These are phyloP conservation scores for Formica exsecta DNA, from an alignment of 1,140 invertebrate genomes.

Conservation along the genomic window DNA sequence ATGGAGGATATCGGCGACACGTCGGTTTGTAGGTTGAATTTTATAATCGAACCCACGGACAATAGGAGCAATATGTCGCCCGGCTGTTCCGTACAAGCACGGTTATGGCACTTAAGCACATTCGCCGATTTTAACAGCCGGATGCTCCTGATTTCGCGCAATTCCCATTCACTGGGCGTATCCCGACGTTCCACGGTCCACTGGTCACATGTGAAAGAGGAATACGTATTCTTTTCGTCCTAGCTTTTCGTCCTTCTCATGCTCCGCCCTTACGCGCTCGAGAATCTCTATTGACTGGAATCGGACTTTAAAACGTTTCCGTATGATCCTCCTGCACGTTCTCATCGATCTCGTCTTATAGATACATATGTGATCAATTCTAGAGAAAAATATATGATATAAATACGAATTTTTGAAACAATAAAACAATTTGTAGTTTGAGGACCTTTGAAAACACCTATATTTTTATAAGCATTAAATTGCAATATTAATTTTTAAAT, in stretches of 20 bases:
- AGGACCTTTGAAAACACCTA: neutral
- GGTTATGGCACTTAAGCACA: conserved; percentile 70
- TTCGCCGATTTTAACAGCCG: conserved; percentile 74
- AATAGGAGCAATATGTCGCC: conserved; percentile 45
- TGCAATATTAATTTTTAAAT: neutral
- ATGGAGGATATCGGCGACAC: neutral
- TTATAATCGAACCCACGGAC: conserved; percentile 39
- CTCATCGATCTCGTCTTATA: neutral
- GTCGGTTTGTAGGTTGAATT: conserved; percentile 33
- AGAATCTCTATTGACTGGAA: conserved; percentile 77
- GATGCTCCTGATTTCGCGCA: conserved; percentile 75
- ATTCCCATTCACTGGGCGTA: conserved; percentile 78
- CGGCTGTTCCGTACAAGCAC: conserved; percentile 35
- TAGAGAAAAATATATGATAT: neutral
- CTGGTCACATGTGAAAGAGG: conserved; percentile 45
- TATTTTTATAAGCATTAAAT: neutral
- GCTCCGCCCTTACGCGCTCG: conserved; percentile 58
- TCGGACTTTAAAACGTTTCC: conserved; percentile 70
- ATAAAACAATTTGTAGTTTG: neutral
- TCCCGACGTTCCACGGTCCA: conserved; percentile 65
- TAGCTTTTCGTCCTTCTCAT: conserved; percentile 41
- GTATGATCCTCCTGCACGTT: neutral
- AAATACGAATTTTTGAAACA: conserved; percentile 1
- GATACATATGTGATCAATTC: neutral
- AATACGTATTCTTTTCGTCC: conserved; percentile 40